Base-by-base conservation (phyloP, 2,113 vertebrate genomes). In the Axis porcinus region DNA sequence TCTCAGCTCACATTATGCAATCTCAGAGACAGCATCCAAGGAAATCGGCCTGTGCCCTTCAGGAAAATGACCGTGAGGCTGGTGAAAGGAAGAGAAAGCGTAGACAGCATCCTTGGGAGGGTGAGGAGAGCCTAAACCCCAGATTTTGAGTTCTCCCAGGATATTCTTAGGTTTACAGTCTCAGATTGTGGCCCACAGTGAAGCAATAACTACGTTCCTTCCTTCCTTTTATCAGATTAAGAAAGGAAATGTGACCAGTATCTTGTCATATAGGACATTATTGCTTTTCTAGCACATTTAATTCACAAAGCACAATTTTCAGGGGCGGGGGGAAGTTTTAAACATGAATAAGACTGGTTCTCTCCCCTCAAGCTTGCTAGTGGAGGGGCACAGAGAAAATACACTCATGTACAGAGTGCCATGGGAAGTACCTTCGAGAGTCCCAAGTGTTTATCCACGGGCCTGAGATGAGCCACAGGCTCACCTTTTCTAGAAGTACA, bases 381-480 rank as follows among this genome's bases (percentile, higher is more conserved):
- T 14, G 21, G 28, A n/a, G 21, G 55, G 19, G 54, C 30, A 2
- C 25, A 90, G n/a, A 84, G 64, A 84, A 91, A 13, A 27, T 2
- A 47, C 19, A n/a, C 14, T 14, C 4, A 30, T 27, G 12, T 16
- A 55, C 6, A 58, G 50, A 60, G 40, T 45, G 19, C 33, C 16
- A 7, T 2, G 9, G 55, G 25, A 84, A 15, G 21, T 70, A 64
- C 2, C 16, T 0, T 13, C 16, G 6, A 33, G 45, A 16, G 23
- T 28, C 57, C 81, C 30, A 27, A 0, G 21, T 54, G 7, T 16
- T 45, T 52, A 1, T 33, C 23, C 6, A 2, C 0, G 5, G 57
- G 36, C 25, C 50, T 60, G 54, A 58, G 43, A 9, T 0, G 7
- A 55, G 43, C 54, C 21, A 1, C 10, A 30, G 5, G 27, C 27